Base-by-base conservation (phyloP, 2,888 invertebrate genomes). In the Pyrgus malvae region DNA sequence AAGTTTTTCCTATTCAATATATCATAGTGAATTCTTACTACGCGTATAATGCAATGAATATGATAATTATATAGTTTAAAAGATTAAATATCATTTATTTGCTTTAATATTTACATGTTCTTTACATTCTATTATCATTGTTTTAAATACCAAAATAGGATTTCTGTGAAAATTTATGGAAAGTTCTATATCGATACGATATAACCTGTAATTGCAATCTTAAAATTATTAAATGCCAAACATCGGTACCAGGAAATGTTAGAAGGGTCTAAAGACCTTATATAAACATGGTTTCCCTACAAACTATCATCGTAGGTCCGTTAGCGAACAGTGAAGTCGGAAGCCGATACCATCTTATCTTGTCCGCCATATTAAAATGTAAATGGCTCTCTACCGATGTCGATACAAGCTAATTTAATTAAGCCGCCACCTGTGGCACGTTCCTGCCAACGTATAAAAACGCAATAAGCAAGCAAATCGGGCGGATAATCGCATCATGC, bases 301-400 rank as follows among this genome's bases (percentile, higher is more conserved):
- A 21, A 33, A 17, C 55, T 51, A 56, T 48, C 57, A 53, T n/a
- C n/a, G 42, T 55, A 49, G 61, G 53, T 60, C 60, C 62, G 61
- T 61, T 64, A 63, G 60, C 57, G 58, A 14, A 44, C 59, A 55
- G 58, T 61, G 62, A 64, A 60, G 53, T 61, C 62, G 57, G 57
- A 53, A 59, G 50, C 50, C 49, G 64, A 65, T 67, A 62, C 54
- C 55, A 58, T 65, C 62, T 60, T 60, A 63, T 67, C 62, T 56
- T 48, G 50, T 49, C 56, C 40, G 49, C 63, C 60, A 60, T 62
- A 65, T 66, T 65, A 60, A 62, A 59, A 67, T 64, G 64, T 63
- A 63, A 67, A 67, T 64, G 57, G 60, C 56, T 35, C 33, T 41
- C 31, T 11, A 37, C 35, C 51, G 44, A 44, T 51, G 19, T 38